Base-by-base conservation (phyloP, 30 jellyfish, hydroid and myxozoan species). In the Catostylus mosaicus region DNA sequence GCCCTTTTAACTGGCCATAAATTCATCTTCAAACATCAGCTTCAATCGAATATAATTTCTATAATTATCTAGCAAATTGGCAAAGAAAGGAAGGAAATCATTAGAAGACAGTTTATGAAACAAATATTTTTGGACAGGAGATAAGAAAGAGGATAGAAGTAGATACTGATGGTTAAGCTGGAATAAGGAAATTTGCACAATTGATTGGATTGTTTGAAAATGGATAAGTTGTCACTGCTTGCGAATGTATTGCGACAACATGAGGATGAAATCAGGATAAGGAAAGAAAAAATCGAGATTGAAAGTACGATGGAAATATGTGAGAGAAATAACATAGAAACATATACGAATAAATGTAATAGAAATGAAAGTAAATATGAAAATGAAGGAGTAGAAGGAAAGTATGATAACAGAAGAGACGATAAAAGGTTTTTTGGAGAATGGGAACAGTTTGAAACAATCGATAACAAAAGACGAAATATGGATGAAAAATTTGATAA, bases 221-320 rank as follows among this genome's bases (percentile, higher is more conserved):
- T 66, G 78, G 56, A 66, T 6, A 66, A 66, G 27, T 31, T 66
- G 24, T 30, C 78, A 26, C 14, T 66, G 33, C 56, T 66, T 29
- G 78, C 56, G 1, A 16, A 36, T 30, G 78, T 36, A 0, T 23
- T 66, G 24, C 78, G 51, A 57, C 59, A 66, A 32, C 78, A 66
- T 30, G 59, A 66, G 7, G 32, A 66, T 1, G 18, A 23, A 66
- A 26, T 4, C 29, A 27, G 18, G 22, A 32, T 20, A 33, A 31
- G 59, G 32, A 66, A 3, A 32, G 75, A 7, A 52, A n/a, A 20
- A 52, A 3, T 7, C 3, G 56, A 6, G 56, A 43, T 16, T n/a
- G n/a, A n/a, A n/a, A n/a, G n/a, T n/a, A n/a, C n/a, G n/a, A n/a
- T n/a, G 3, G 30, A 52, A n/a, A 10, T 4, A 52, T 52, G 67